phyloP scores from a whole-genome alignment of 2,797 vertebrate species.

The Erethizon dorsatum region DNA sequence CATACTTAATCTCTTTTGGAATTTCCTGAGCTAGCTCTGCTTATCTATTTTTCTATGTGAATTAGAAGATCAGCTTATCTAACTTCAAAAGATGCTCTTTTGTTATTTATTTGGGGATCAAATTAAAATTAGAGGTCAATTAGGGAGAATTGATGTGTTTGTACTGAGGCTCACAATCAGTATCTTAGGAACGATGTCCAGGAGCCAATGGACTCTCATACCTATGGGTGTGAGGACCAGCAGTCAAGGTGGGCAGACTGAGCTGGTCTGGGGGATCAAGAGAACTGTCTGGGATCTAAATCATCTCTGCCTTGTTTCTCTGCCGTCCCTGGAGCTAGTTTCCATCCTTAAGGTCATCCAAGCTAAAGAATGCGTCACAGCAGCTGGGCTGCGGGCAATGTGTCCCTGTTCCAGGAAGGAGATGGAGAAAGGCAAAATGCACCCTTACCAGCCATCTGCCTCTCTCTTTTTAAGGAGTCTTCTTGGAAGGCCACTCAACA shows the following conservation, averaged over 20 bases:
- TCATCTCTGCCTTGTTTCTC: not conserved
- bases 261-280: not conserved
- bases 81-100: constrained; percentile 46
- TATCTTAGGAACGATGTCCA: not conserved
- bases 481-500: constrained; percentile 37
- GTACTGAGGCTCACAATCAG: not conserved
- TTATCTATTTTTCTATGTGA: constrained; percentile 22
- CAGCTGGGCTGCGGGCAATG: not conserved
- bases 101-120: not conserved
- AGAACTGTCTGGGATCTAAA: not conserved
- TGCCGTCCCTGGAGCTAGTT: not conserved
- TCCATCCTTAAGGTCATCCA: not conserved
- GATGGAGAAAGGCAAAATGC: not conserved
- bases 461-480: not conserved
- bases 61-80: not conserved
- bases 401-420: not conserved
- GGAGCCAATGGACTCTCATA: not conserved
- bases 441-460: not conserved
- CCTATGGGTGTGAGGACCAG: not conserved
- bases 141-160: not conserved
- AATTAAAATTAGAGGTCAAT: not conserved
- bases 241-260: not conserved
- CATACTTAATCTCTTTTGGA: not conserved
- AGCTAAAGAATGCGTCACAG: not conserved
- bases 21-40: not conserved